Evolutionary conservation across 1,140 invertebrate genomes (phyloP).

Genomic region (Cataglyphis hispanica): DNA sequence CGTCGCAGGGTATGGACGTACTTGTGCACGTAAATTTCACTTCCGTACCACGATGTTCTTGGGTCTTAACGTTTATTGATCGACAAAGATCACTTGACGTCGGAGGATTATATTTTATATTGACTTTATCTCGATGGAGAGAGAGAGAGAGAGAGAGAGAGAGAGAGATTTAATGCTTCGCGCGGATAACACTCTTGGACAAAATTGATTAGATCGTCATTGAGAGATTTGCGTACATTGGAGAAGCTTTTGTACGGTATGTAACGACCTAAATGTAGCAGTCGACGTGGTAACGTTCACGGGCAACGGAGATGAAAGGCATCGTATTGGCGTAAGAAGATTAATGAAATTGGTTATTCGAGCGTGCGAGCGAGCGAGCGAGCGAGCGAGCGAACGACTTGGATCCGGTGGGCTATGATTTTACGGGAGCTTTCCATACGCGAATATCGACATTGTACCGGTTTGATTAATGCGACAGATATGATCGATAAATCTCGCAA

Average conservation of each 20-base stretch:
- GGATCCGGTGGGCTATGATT: slow-evolving; percentile 23
- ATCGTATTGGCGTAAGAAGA: slow-evolving; percentile 53
- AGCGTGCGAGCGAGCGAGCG: neutral
- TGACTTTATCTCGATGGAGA: neutral
- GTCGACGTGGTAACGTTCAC: neutral
- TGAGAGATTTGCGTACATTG: slow-evolving; percentile 50
- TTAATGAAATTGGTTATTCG: slow-evolving; percentile 55
- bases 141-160: too few species aligned
- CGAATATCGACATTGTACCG: slow-evolving; percentile 29
- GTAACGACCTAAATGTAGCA: slow-evolving; percentile 48
- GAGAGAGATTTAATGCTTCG: neutral
- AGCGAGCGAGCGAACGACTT: neutral
- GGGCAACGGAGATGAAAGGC: slow-evolving; percentile 15
- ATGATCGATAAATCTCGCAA: slow-evolving; percentile 56
- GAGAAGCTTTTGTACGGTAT: slow-evolving; percentile 31
- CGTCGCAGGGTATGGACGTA: neutral
- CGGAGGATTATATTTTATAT: neutral
- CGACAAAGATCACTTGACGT: neutral
- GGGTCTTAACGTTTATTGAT: neutral
- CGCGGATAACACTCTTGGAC: neutral
- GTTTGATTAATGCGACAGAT: slow-evolving; percentile 62
- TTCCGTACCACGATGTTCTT: too few species aligned
- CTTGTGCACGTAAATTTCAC: slow-evolving; percentile 13
- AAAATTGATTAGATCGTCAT: slow-evolving; percentile 36
- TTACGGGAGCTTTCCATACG: slow-evolving; percentile 29